A percentile compares a stretch with the other conserved stretches of the same genome.
These are phyloP conservation scores for Vipera latastei DNA, from an alignment of 2,797 vertebrate species.

Conservation along the genomic window DNA sequence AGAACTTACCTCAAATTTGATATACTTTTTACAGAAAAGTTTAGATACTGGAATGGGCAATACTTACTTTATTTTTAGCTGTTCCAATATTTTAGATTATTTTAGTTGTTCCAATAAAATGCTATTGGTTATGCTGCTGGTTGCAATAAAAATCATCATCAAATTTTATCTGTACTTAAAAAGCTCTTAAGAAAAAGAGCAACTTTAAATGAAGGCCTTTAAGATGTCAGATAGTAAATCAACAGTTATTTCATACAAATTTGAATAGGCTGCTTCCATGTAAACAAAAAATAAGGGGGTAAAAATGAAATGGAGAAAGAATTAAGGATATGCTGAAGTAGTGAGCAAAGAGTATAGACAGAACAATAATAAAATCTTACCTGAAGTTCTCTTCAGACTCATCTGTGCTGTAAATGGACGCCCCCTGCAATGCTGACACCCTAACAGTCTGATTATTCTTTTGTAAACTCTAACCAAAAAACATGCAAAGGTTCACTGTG, in stretches of 20 bases:
- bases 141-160: slow-evolving; percentile 30
- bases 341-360: slow-evolving; percentile 69
- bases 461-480: slow-evolving; percentile 85
- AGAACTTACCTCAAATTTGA: slow-evolving; percentile 79
- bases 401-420: slow-evolving; percentile 98
- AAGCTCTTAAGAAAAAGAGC: slow-evolving; percentile 45
- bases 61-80: slow-evolving; percentile 68
- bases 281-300: slow-evolving; percentile 51
- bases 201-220: slow-evolving; percentile 9
- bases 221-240: slow-evolving; percentile 59
- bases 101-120: slow-evolving; percentile 75
- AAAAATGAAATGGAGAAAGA: slow-evolving; percentile 54
- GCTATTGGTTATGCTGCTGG: slow-evolving; percentile 63
- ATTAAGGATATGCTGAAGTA: slow-evolving; percentile 55
- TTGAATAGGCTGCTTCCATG: slow-evolving; percentile 51
- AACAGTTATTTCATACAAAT: slow-evolving; percentile 41
- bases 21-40: slow-evolving; percentile 72
- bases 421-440: slow-evolving; percentile 92
- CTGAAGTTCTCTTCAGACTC: slow-evolving; percentile 94
- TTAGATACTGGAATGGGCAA: slow-evolving; percentile 69
- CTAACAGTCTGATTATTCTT: slow-evolving; percentile 87
- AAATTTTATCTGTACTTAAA: slow-evolving; percentile 25
- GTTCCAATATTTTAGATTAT: slow-evolving; percentile 56
- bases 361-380: slow-evolving; percentile 82
- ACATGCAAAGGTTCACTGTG: slow-evolving; percentile 98